Base-by-base conservation (phyloP, 2,113 vertebrate species). In the Cyanoderma ruficeps region DNA sequence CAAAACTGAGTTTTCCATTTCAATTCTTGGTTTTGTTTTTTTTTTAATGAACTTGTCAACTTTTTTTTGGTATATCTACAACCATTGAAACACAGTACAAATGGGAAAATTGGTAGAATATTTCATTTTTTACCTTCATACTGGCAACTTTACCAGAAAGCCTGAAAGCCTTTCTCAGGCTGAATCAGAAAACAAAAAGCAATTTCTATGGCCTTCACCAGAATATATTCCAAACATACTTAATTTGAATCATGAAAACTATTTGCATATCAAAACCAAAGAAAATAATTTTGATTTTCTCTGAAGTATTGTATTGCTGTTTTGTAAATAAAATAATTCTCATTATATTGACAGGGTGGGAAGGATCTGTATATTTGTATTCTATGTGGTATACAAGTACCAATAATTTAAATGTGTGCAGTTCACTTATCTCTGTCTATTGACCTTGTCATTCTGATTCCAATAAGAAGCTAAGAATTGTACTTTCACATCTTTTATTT, bases 401-500 rank as follows among this genome's bases (percentile, higher is more conserved):
- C 37, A 72, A 60, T 85, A 80, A n/a, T 90, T 70, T 50, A 93
- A 79, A 47, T 55, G 13, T 37, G 42, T 69, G 64, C 35, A 87
- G 84, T 80, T 95, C 84, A 85, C 67, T 80, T 80, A 85, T 67
- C 55, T 8, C 3, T 88, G 63, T 35, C 81, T 90, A 85, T 63
- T 93, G 93, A 94, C 94, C 94, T 96, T 96, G 93, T 93, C 93
- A 37, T 85, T 90, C 87, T 77, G 63, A 90, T 90, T 93, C 89
- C 50, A 85, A 67, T 11, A 13, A 85, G 93, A 82, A 95, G 87
- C 52, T 33, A 44, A 69, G 84, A 94, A 87, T 56, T 31, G 15
- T 83, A 74, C 67, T 93, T 91, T 91, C 84, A 91, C 81, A 89
- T 97, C 53, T 95, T 94, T 94, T 95, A 93, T 95, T 96, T 91